phyloP scores from a whole-genome alignment of 2,797 vertebrate species.

The Chaetophractus vellerosus region DNA sequence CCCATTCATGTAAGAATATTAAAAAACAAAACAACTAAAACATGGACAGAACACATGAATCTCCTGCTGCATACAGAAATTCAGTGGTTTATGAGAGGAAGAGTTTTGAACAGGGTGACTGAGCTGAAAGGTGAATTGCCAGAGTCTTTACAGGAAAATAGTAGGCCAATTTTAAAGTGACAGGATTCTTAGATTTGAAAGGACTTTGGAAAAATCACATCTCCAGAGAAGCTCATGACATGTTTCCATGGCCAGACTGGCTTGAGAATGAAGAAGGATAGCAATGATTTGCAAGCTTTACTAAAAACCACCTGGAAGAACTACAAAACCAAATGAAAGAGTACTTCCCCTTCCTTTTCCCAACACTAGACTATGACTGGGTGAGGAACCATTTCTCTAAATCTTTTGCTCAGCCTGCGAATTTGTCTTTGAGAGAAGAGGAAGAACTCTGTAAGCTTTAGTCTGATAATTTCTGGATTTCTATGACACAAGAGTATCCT shows the following conservation, averaged over 20 bases:
- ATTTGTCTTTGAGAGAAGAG: neutral
- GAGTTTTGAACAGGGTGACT: neutral
- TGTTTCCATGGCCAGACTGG: neutral
- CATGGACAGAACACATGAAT: neutral
- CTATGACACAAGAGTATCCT: conserved; percentile 1
- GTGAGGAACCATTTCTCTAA: neutral
- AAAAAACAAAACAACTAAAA: neutral
- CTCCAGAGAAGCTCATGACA: neutral
- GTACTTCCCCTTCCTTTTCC: neutral
- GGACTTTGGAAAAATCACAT: neutral
- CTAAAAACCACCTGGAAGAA: neutral
- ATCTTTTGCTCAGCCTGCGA: neutral
- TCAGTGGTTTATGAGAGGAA: neutral
- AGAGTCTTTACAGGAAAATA: neutral
- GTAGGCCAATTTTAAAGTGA: neutral
- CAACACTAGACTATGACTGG: neutral
- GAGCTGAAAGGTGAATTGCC: neutral
- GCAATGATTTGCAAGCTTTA: neutral
- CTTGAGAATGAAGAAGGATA: conserved; percentile 7
- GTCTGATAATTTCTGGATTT: too few relatives aligned
- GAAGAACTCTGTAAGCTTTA: too few relatives aligned
- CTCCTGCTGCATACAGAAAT: neutral
- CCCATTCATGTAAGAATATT: neutral
- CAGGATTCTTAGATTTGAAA: conserved; percentile 16
- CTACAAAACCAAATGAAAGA: neutral